A percentile compares a stretch with the other conserved stretches of the same genome.
Evolutionary conservation across 2,797 vertebrate species (phyloP).

Genomic region (Gadopsis bispinosus): DNA sequence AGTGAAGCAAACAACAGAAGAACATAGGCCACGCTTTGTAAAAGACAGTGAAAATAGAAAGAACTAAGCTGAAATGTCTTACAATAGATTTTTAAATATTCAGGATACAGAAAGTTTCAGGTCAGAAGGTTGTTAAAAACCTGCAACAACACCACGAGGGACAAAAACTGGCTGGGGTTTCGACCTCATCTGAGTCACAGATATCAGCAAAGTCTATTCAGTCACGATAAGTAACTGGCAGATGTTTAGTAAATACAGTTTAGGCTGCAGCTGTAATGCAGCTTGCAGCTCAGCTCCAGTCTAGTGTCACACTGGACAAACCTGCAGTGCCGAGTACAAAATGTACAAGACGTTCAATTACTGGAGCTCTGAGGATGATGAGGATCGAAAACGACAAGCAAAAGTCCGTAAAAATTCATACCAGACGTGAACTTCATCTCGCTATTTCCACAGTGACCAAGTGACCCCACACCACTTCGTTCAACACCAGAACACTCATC

Average conservation of each 20-base stretch:
- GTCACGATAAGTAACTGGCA: not conserved
- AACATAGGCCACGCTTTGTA: not conserved
- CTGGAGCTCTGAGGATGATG: constrained; percentile 5
- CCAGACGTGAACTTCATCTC: constrained; percentile 38
- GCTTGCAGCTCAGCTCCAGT: not conserved
- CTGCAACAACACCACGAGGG: not conserved
- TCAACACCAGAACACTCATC: constrained; percentile 33
- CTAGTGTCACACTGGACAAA: not conserved
- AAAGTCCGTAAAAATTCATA: constrained; percentile 34
- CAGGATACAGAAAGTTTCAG: constrained; percentile 18
- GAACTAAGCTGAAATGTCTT: not conserved
- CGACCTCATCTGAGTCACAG: not conserved
- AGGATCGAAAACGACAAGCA: constrained; percentile 13
- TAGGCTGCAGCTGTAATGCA: not conserved
- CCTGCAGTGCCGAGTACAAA: not conserved
- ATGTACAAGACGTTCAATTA: not conserved
- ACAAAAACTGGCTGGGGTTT: not conserved
- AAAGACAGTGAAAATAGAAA: not conserved
- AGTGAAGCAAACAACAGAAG: not conserved
- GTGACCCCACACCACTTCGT: constrained; percentile 40
- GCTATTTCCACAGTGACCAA: constrained; percentile 45
- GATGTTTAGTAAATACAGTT: not conserved
- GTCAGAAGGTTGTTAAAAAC: not conserved
- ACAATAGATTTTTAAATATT: not conserved
- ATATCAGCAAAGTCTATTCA: not conserved